Conservation (phyloP, 2,113 vertebrate genomes). For the Oreochromis spilurus region DNA sequence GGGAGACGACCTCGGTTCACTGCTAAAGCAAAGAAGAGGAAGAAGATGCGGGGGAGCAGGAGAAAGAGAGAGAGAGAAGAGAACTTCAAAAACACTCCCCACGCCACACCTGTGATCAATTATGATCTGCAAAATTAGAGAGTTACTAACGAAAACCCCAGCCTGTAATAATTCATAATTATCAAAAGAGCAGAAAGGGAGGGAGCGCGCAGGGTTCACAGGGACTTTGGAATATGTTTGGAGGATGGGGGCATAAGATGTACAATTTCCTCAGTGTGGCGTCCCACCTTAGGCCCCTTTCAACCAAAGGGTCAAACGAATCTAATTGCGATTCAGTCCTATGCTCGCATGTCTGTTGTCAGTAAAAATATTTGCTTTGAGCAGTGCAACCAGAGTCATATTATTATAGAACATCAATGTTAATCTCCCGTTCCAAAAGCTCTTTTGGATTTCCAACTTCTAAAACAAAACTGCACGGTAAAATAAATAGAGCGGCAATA, state of each 20-base stretch:
- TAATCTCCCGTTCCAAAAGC: neutral
- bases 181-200: constrained; percentile 53
- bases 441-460: constrained; percentile 1
- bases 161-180: constrained; percentile 71
- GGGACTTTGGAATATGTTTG: constrained; percentile 1
- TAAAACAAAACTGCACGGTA: constrained; percentile 28
- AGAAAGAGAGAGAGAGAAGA: neutral
- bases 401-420: constrained; percentile 1
- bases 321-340: constrained; percentile 43
- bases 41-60: neutral
- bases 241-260: neutral
- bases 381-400: constrained; percentile 17
- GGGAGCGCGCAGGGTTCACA: constrained; percentile 51
- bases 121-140: constrained; percentile 71
- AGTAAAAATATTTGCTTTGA: constrained; percentile 48
- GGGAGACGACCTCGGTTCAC: constrained; percentile 62
- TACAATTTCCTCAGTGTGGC: constrained; percentile 23
- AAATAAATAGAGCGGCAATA: constrained; percentile 40
- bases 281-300: constrained; percentile 20
- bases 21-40: constrained; percentile 53
- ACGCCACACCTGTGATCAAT: constrained; percentile 69
- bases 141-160: constrained; percentile 55
- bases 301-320: constrained; percentile 34
- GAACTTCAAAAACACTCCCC: constrained; percentile 60
- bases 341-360: constrained; percentile 44